Base-by-base conservation (phyloP, 2,888 invertebrate species). In the Heteropelma amictum region DNA sequence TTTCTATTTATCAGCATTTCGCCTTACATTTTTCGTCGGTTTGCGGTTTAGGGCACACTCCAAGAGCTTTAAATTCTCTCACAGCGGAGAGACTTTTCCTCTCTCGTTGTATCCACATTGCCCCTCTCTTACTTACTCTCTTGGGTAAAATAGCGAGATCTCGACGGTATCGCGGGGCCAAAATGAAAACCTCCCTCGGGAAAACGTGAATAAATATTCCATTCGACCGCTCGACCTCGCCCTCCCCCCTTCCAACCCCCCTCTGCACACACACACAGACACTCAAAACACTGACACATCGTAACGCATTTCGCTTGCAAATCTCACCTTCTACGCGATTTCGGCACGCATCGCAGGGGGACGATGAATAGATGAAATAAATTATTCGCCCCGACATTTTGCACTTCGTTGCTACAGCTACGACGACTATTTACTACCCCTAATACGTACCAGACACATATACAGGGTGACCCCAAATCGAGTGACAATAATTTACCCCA, bases 311-410 rank as follows among this genome's bases (percentile, higher is more conserved):
- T 53, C 60, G 51, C 60, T 70, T 35, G 69, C 53, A 71, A 73
- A 60, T 51, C 65, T 65, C 71, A 51, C 63, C 68, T 47, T 54
- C 38, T 45, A 49, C 49, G 45, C 58, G 65, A 61, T 70, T 63
- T 56, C 68, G 51, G 54, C 67, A 76, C 78, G 76, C 69, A 76
- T 72, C 56, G 72, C n/a, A n/a, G 42, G 47, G 26, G 70, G 33
- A 72, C 77, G 77, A 78, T 76, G 80, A 76, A 81, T 76, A 81
- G 81, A 81, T 80, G 78, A 82, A 80, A 82, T 83, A 83, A 84
- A 82, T 84, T 82, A 84, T 81, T 79, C 79, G 82, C 76, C 80
- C 77, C 73, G 77, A 79, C 73, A 75, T 74, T 77, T 83, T 73
- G 65, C 78, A 77, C 76, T 79, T 76, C 72, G 73, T 73, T 69